Conservation (phyloP, 2,797 vertebrate genomes). For the Paedocypris micromegethes region DNA sequence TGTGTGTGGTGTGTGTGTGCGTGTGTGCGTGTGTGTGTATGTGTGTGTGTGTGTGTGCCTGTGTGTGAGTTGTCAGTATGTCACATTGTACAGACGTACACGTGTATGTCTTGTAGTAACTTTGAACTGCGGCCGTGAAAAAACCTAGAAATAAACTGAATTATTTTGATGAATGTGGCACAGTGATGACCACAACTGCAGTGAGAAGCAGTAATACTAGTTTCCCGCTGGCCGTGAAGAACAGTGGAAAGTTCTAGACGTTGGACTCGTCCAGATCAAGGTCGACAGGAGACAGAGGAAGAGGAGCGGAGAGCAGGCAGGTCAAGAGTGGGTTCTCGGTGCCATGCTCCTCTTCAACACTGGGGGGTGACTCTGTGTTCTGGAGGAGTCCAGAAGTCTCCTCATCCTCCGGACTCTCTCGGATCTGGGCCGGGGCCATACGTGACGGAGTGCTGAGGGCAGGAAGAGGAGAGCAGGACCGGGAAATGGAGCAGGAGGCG, state of each 20-base stretch:
- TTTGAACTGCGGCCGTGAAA: too few relatives aligned
- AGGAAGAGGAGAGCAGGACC: constrained; percentile 64
- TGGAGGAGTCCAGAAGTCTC: constrained; percentile 84
- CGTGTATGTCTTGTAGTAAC: too few relatives aligned
- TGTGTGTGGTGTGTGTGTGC: too few relatives aligned
- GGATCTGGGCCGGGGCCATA: constrained; percentile 54
- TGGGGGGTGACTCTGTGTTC: constrained; percentile 72
- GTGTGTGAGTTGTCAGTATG: too few relatives aligned
- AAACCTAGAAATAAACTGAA: too few relatives aligned
- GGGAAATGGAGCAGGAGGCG: constrained; percentile 55
- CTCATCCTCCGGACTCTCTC: constrained; percentile 80
- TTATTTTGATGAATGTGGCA: too few relatives aligned
- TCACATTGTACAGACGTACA: too few relatives aligned
- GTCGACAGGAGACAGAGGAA: constrained; percentile 52
- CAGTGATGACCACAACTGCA: too few relatives aligned
- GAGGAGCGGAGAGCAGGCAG: constrained; percentile 44
- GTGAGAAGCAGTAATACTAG: too few relatives aligned
- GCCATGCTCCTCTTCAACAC: constrained; percentile 82
- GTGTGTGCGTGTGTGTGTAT: too few relatives aligned
- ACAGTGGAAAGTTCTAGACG: constrained; percentile 35
- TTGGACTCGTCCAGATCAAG: constrained; percentile 52
- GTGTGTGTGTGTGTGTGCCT: too few relatives aligned
- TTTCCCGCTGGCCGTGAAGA: neutral
- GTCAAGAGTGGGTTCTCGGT: constrained; percentile 88
- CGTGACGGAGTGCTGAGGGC: constrained; percentile 62